phyloP scores from a whole-genome alignment of 2,888 invertebrate species.

The Ecdyonurus torrentis region DNA sequence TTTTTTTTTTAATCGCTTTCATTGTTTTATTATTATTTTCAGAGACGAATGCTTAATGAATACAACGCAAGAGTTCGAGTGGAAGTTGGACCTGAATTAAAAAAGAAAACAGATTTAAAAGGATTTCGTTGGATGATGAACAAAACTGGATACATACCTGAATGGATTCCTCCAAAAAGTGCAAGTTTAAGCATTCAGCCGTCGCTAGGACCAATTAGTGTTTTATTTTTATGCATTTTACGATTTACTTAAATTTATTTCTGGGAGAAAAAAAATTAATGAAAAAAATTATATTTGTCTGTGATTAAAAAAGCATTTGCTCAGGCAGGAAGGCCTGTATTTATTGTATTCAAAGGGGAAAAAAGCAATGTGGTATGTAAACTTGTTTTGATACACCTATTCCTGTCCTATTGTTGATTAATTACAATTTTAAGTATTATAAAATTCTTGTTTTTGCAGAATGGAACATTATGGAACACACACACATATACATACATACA shows the following conservation, averaged over 20 bases:
- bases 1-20: constrained; percentile 7
- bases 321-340: not conserved
- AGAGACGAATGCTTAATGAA: constrained; percentile 63
- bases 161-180: constrained; percentile 20
- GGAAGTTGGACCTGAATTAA: constrained; percentile 56
- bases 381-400: no score
- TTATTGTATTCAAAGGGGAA: not conserved
- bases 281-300: not conserved
- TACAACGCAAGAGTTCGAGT: constrained; percentile 59
- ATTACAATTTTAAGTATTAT: no score
- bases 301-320: not conserved
- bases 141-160: constrained; percentile 53
- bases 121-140: constrained; percentile 75
- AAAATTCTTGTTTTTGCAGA: no score
- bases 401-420: no score
- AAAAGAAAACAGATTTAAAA: constrained; percentile 46
- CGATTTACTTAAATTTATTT: not conserved
- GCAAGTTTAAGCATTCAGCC: not conserved
- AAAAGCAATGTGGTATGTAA: no score
- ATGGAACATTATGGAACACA: no score
- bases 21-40: constrained; percentile 19
- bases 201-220: not conserved
- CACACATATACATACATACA: no score
- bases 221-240: not conserved
- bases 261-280: no score